Evolutionary conservation across 2,797 vertebrate species (phyloP).

Genomic region (Potorous gilbertii): DNA sequence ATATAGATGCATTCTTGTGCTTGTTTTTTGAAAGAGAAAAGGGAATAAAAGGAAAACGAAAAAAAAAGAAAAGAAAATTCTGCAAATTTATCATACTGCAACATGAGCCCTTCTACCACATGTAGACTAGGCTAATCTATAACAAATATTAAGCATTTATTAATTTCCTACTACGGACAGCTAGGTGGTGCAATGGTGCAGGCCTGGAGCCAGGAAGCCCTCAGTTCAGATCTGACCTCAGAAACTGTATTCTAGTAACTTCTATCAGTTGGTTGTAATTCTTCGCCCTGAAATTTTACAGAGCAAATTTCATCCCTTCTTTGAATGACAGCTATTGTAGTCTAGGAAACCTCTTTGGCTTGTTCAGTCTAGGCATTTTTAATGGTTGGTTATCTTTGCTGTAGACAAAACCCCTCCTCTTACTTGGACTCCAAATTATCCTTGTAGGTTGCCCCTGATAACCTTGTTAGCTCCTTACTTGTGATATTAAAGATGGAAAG

Average conservation of each 20-base stretch:
- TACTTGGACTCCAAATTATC: not conserved
- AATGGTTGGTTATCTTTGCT: not conserved
- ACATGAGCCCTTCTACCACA: not conserved
- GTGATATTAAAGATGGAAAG: not conserved
- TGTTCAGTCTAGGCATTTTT: not conserved
- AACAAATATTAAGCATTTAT: not conserved
- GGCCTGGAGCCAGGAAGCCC: not conserved
- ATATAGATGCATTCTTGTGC: not conserved
- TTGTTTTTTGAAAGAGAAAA: not conserved
- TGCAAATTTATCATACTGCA: not conserved
- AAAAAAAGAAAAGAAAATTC: not conserved
- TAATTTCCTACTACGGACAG: not conserved
- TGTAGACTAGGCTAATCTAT: not conserved
- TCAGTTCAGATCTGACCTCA: not conserved
- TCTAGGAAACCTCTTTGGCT: not conserved
- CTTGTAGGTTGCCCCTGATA: not conserved
- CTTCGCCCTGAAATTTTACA: not conserved
- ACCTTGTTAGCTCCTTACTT: not conserved
- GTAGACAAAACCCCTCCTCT: not conserved
- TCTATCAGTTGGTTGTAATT: not conserved
- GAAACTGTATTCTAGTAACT: not conserved
- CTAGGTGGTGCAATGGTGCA: not conserved
- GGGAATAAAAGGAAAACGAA: not conserved
- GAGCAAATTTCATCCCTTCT: not conserved
- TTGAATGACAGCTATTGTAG: not conserved